Percentiles rank a stretch among this genome's conserved stretches.
Conservation (phyloP, 64 coral and sea anemone species). For the Exaiptasia diaphana region DNA sequence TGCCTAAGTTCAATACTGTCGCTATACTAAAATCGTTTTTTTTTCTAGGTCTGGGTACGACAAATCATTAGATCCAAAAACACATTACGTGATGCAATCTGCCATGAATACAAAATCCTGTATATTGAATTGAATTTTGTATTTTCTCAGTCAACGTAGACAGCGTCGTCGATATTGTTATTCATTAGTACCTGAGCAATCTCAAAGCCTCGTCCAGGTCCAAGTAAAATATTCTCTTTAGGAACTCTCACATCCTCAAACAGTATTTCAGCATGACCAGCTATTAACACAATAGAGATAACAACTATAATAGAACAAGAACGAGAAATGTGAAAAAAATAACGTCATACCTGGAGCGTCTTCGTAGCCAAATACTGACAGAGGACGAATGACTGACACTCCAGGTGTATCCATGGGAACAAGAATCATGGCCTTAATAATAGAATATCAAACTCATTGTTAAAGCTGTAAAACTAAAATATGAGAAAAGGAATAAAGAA, state of each 20-base stretch:
- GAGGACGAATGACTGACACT: conserved; percentile 66
- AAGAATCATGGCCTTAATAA: conserved; percentile 94
- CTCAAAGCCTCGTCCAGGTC: conserved; percentile 92
- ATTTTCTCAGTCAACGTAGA: too few species aligned
- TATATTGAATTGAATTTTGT: too few species aligned
- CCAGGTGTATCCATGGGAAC: conserved; percentile 91
- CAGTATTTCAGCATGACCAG: conserved; percentile 83
- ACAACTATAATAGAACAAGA: neutral
- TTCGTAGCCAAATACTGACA: conserved; percentile 87
- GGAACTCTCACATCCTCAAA: conserved; percentile 88
- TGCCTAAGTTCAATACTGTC: too few species aligned
- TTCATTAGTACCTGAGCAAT: conserved; percentile 99
- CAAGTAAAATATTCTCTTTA: conserved; percentile 86
- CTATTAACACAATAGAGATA: conserved; percentile 15
- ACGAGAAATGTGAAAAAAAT: neutral
- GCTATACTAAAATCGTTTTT: too few species aligned
- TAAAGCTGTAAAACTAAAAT: neutral
- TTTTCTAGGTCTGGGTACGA: too few species aligned
- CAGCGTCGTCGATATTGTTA: neutral
- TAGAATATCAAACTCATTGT: too few species aligned
- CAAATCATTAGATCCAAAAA: too few species aligned
- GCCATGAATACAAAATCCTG: too few species aligned
- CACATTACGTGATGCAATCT: too few species aligned
- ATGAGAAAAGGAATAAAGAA: neutral
- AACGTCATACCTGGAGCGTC: conserved; percentile 70